These are phyloP conservation scores for Siniperca scherzeri DNA, from an alignment of 2,797 vertebrate genomes.

Conservation along the genomic window DNA sequence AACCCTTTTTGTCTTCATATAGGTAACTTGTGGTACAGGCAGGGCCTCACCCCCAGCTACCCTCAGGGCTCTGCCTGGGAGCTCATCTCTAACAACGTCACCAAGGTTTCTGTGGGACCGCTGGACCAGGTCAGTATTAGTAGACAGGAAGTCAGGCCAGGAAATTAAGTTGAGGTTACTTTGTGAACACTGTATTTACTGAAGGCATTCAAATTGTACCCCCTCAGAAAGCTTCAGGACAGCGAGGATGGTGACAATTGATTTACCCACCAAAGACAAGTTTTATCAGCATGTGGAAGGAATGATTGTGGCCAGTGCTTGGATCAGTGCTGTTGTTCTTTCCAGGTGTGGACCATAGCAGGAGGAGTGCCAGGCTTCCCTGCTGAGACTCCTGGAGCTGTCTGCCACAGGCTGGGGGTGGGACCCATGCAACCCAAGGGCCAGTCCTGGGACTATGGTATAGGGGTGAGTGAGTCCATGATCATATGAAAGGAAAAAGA, in stretches of 20 bases:
- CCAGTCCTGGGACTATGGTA: conserved; percentile 94
- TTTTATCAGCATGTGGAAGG: neutral
- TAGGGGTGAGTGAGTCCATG: conserved; percentile 92
- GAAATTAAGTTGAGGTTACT: neutral
- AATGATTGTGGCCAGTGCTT: neutral
- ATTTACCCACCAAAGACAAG: neutral
- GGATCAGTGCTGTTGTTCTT: conserved; percentile 2
- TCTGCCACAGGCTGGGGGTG: conserved; percentile 92
- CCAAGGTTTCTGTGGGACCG: conserved; percentile 93
- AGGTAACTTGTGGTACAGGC: conserved; percentile 97
- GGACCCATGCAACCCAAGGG: conserved; percentile 93
- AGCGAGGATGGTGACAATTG: neutral
- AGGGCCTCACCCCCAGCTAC: conserved; percentile 95
- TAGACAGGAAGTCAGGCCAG: neutral
- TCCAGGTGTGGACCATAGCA: conserved; percentile 95
- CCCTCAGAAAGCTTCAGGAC: neutral
- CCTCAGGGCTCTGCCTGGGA: conserved; percentile 96
- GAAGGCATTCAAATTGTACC: neutral
- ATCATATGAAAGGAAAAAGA: neutral
- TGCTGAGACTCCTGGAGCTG: conserved; percentile 89
- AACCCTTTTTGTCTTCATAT: neutral
- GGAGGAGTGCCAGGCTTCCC: conserved; percentile 93
- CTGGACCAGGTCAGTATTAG: conserved; percentile 91
- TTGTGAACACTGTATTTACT: neutral
- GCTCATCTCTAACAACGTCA: conserved; percentile 94